These are phyloP conservation scores for Neotoma lepida DNA, from an alignment of 2,113 vertebrate species.

Conservation along the genomic window DNA sequence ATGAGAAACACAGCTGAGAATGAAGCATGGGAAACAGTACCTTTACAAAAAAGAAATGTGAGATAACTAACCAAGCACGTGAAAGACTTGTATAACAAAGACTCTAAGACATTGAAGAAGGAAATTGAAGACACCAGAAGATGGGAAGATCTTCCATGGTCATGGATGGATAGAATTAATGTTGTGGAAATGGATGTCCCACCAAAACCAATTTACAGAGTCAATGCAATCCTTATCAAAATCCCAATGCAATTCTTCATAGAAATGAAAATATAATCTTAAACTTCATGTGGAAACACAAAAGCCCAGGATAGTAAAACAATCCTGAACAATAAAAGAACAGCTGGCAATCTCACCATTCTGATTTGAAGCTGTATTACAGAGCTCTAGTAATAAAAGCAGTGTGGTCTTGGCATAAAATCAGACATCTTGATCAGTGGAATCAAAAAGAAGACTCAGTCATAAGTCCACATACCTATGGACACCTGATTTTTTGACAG, in stretches of 20 bases:
- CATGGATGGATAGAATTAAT: not conserved
- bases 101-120: not conserved
- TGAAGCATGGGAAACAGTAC: not conserved
- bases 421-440: not conserved
- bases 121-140: not conserved
- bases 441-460: not conserved
- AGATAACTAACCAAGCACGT: not conserved
- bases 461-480: not conserved
- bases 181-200: not conserved
- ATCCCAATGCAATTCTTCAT: not conserved
- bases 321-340: not conserved
- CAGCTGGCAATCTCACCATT: not conserved
- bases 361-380: not conserved
- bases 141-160: not conserved
- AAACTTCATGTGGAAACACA: not conserved
- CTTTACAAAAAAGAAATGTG: not conserved
- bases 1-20: not conserved
- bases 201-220: not conserved
- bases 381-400: not conserved
- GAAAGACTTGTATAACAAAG: not conserved
- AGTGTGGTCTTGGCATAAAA: not conserved
- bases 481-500: not conserved
- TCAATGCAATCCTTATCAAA: not conserved
- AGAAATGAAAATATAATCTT: not conserved
- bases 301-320: not conserved